Evolutionary conservation across 2,113 vertebrate genomes (phyloP), one percentile per base, ranked within the genome.

Genomic region (Mugil cephalus): DNA sequence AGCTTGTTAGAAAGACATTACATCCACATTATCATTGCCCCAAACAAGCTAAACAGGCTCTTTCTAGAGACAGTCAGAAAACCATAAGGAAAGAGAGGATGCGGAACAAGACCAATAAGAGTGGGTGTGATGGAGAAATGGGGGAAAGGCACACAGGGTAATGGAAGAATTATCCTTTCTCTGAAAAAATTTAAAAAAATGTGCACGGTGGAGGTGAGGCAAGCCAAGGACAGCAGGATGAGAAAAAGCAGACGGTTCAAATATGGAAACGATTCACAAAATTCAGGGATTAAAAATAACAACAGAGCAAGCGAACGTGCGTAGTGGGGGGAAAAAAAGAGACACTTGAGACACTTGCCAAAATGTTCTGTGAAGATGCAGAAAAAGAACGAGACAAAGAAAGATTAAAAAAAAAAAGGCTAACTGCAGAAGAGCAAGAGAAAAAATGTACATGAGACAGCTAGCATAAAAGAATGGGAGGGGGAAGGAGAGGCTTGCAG

Each of bases 1-100:
- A 63, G 77, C 79, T 85, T 79, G 81, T 85, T 85, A 71, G 70
- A 80, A 80, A 76, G 58, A 60, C 48, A 75, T 85, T 79, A 84
- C 17, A 73, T 66, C 50, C 67, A 67, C 74, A 81, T 70, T 58
- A 62, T 72, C 62, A 66, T 66, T 79, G 56, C 36, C 30, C 24
- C 42, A 40, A 66, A 51, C 43, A 34, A 24, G 48, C 48, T 68
- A 34, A 56, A 39, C 7, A 15, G 34, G 11, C 60, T 53, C 59
- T 61, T 76, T 61, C 43, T 58, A 13, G 48, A 83, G 69, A 70
- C 12, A 17, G 61, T 74, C 71, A 64, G 66, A 8, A 30, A 65
- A 66, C 56, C 17, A 36, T 42, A n/a, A 81, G 47, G 35, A 69
- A 76, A 70, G 34, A 53, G 17, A 74, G 55, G 15, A 19, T n/a